phyloP scores from a whole-genome alignment of 2,888 invertebrate genomes.

The Octonoba sinensis region DNA sequence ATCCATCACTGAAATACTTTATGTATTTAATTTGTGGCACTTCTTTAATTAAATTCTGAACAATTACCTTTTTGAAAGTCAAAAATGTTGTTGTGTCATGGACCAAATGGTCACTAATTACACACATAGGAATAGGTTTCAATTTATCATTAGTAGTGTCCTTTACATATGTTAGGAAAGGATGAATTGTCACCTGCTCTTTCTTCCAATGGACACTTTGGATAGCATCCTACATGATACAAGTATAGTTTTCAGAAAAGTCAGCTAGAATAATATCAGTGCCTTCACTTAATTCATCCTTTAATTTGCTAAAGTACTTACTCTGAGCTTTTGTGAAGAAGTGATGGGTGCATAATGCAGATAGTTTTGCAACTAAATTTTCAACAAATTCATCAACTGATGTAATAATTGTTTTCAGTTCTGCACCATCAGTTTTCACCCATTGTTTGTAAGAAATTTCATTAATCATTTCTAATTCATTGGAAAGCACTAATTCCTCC shows the following conservation, averaged over 20 bases:
- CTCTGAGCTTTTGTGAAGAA: conserved; percentile 5
- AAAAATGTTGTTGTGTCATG: conserved; percentile 65
- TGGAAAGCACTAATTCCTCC: neutral
- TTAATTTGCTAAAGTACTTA: conserved; percentile 13
- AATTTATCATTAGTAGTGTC: neutral
- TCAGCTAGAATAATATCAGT: conserved; percentile 63
- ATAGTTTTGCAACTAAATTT: neutral
- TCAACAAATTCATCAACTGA: conserved; percentile 11
- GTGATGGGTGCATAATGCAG: conserved; percentile 1
- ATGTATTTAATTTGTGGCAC: conserved; percentile 38
- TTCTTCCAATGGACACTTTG: conserved; percentile 66
- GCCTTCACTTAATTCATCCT: conserved; percentile 7
- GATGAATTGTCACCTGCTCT: conserved; percentile 63
- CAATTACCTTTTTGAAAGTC: conserved; percentile 43
- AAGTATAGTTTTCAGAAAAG: conserved; percentile 66
- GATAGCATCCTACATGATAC: conserved; percentile 66
- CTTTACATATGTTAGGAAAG: conserved; percentile 53
- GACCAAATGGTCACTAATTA: conserved; percentile 59
- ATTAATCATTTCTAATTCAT: neutral
- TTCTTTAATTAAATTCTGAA: conserved; percentile 19
- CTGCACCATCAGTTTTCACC: conserved; percentile 13
- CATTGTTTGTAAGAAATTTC: conserved; percentile 13
- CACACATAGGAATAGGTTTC: conserved; percentile 5
- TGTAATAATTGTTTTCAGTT: conserved; percentile 1
- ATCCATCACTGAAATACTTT: conserved; percentile 67